A percentile compares a stretch with the other conserved stretches of the same genome.
phyloP scores from a whole-genome alignment of 2,888 invertebrate genomes.

The Linnaemya vulpina region DNA sequence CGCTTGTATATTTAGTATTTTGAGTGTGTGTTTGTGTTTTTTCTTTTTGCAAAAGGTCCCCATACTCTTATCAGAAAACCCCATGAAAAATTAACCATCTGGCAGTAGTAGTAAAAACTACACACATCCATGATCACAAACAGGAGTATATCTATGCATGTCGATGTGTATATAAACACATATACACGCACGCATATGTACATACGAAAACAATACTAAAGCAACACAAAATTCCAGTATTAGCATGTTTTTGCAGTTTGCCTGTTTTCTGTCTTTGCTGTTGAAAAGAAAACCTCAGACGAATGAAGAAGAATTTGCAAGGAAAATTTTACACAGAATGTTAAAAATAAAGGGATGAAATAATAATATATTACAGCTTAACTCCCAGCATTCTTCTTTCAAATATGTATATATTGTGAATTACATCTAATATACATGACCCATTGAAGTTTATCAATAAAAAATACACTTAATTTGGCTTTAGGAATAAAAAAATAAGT shows the following conservation, averaged over 20 bases:
- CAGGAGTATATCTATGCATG: too few species aligned
- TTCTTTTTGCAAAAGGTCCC: conserved; percentile 59
- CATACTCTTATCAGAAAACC: conserved; percentile 70
- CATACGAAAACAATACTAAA: conserved; percentile 23
- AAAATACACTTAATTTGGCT: background rate
- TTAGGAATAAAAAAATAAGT: background rate
- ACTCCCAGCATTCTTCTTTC: background rate
- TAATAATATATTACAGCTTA: background rate
- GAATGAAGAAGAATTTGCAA: conserved; percentile 63
- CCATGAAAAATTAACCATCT: conserved; percentile 64
- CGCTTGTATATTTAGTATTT: conserved; percentile 81
- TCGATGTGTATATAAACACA: background rate
- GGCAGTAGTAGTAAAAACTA: conserved; percentile 42
- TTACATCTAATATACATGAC: conserved; percentile 4
- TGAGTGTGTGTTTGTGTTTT: conserved; percentile 37
- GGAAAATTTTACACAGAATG: conserved; percentile 6
- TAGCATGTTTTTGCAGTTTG: conserved; percentile 56
- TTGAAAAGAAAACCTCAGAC: conserved; percentile 60
- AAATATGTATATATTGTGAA: too few species aligned
- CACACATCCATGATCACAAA: background rate
- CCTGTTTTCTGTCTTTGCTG: conserved; percentile 35
- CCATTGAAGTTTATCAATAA: background rate
- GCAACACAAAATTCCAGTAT: conserved; percentile 63
- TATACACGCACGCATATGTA: background rate
- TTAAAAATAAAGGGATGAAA: conserved; percentile 46